Percentiles rank a stretch among this genome's conserved stretches.
phyloP scores from a whole-genome alignment of 2,888 invertebrate genomes.

The Oscheius sp. region DNA sequence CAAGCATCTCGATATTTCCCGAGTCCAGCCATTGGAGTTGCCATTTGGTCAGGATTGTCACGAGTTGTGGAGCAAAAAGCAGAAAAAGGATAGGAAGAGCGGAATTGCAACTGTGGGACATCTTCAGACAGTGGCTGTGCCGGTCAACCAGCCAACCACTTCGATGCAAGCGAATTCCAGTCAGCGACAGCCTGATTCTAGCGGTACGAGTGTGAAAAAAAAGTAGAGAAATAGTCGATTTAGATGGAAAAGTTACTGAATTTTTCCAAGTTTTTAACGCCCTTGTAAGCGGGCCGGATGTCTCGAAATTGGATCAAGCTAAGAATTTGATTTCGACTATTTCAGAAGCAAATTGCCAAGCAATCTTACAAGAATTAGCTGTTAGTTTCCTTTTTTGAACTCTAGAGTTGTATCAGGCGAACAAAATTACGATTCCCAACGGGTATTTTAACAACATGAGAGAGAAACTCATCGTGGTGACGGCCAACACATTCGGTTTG shows the following conservation, averaged over 20 bases:
- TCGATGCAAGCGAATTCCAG: background rate
- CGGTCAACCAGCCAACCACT: background rate
- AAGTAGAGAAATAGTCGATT: too few relatives aligned
- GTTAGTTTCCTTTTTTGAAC: background rate
- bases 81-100: conserved; percentile 36
- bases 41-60: conserved; percentile 87
- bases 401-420: background rate
- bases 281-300: too few relatives aligned
- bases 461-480: background rate
- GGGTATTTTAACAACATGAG: background rate
- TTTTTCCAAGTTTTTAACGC: too few relatives aligned
- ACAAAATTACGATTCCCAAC: background rate
- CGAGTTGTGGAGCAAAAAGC: conserved; percentile 94
- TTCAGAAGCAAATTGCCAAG: conserved; percentile 1
- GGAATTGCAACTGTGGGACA: conserved; percentile 5
- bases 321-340: too few relatives aligned
- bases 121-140: background rate
- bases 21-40: conserved; percentile 76
- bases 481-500: background rate
- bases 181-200: too few relatives aligned
- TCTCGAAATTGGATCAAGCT: too few relatives aligned
- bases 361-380: background rate
- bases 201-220: too few relatives aligned
- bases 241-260: too few relatives aligned
- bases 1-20: conserved; percentile 85